Evolutionary conservation across 1,140 invertebrate genomes (phyloP).

Genomic region (Drosophila prosaltans): DNA sequence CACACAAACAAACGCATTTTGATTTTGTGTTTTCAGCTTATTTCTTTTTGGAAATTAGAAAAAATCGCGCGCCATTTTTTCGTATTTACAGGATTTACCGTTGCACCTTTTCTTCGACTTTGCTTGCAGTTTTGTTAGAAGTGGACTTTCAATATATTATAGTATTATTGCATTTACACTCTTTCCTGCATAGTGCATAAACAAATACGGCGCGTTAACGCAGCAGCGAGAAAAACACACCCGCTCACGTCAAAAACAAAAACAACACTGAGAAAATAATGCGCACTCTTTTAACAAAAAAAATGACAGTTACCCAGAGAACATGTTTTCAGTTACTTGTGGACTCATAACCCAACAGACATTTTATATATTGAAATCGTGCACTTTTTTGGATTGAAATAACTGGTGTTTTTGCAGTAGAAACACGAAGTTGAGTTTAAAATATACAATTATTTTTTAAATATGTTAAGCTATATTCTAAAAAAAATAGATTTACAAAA

Average conservation of each 20-base stretch:
- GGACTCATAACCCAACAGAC: too few species aligned
- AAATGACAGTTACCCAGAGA: too few species aligned
- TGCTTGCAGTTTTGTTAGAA: neutral
- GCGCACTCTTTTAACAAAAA: too few species aligned
- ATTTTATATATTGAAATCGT: too few species aligned
- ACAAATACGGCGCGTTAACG: neutral
- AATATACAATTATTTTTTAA: too few species aligned
- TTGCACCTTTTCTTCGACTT: conserved; percentile 24
- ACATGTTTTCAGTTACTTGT: too few species aligned
- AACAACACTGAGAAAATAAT: neutral
- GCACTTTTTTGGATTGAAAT: too few species aligned
- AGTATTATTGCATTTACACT: neutral
- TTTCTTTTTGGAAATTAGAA: conserved; percentile 28
- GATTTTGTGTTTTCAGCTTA: conserved; percentile 17
- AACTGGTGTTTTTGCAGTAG: too few species aligned
- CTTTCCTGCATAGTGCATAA: neutral
- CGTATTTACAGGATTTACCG: conserved; percentile 6
- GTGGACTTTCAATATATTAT: neutral
- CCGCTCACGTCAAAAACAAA: conserved; percentile 1
- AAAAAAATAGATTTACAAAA: too few species aligned
- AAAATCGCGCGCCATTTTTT: conserved; percentile 63
- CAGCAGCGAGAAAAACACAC: neutral
- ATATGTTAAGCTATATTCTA: too few species aligned
- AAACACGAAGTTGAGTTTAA: too few species aligned
- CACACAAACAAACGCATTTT: conserved; percentile 24